Conservation (phyloP, 1,140 invertebrate genomes). For the Ganaspis sp. region DNA sequence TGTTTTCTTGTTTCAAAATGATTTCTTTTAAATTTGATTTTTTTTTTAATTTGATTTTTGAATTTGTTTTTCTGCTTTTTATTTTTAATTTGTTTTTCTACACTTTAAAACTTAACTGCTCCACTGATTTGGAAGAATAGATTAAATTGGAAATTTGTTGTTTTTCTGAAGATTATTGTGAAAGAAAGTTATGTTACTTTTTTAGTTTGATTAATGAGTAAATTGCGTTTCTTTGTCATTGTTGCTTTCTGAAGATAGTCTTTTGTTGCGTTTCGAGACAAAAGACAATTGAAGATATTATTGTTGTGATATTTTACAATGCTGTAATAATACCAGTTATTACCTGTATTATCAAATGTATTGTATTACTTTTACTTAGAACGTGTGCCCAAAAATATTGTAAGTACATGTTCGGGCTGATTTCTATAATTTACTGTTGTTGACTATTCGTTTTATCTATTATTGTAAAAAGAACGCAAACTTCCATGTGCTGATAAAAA, state of each 20-base stretch:
- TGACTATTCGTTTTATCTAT: slow-evolving; percentile 62
- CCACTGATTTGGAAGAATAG: too few relatives aligned
- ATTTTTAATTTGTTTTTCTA: too few relatives aligned
- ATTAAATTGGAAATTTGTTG: too few relatives aligned
- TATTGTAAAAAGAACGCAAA: slow-evolving; percentile 68
- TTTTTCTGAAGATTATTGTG: too few relatives aligned
- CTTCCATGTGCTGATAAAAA: slow-evolving; percentile 75
- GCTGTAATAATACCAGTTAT: slow-evolving; percentile 65
- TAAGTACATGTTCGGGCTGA: slow-evolving; percentile 36
- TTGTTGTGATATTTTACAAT: slow-evolving; percentile 76
- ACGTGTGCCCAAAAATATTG: slow-evolving; percentile 27
- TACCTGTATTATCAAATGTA: slow-evolving; percentile 65
- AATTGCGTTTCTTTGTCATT: slow-evolving; percentile 44
- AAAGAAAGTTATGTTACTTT: too few relatives aligned
- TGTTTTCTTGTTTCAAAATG: too few relatives aligned
- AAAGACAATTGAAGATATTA: slow-evolving; percentile 61
- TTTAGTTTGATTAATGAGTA: neutral
- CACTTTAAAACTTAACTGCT: too few relatives aligned
- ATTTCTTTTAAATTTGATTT: too few relatives aligned
- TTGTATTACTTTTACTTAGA: slow-evolving; percentile 55
- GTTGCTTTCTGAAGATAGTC: slow-evolving; percentile 49
- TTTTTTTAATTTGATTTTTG: too few relatives aligned
- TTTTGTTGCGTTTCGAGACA: slow-evolving; percentile 58
- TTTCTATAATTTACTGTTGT: slow-evolving; percentile 62
- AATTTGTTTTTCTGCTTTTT: too few relatives aligned